Base-by-base conservation (phyloP, 2,888 invertebrate species). In the Drosophila mayaguana region DNA sequence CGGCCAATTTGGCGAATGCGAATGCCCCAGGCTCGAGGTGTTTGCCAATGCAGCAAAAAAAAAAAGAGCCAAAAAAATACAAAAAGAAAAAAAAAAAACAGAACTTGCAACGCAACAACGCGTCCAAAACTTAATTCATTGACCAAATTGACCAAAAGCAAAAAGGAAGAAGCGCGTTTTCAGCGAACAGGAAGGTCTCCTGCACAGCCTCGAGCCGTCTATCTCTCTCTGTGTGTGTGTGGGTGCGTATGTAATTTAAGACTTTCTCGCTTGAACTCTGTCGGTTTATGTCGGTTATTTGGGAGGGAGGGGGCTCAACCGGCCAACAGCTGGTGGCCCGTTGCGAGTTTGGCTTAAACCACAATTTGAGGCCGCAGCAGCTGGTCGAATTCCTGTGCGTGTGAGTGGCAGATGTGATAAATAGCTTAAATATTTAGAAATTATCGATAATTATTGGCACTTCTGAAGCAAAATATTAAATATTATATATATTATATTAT, bases 241-340 rank as follows among this genome's bases (percentile, higher is more conserved):
- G 83, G 86, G 86, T 85, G 84, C 75, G 76, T 83, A 63, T 85
- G 84, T 88, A 88, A 84, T 83, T 85, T 83, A 86, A 86, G 84
- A 88, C 88, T 83, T 88, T 84, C 88, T 88, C 88, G 74, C 76
- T 72, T 81, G 55, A 59, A 64, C 72, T 63, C 61, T 57, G 63
- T 46, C 65, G 45, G 54, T 62, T 77, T 63, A 64, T 65, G 71
- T 69, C 66, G 81, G 50, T 70, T 72, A 18, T 80, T 51, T 36
- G 9, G 20, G 36, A 28, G 28, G 28, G 2, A 8, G 28, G 28
- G 1, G 28, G 28, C 69, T 72, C 60, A 72, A 51, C 59, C 55
- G 75, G 70, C 71, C 88, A 84, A 71, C 83, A 88, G 88, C 80
- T 80, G 80, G 71, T 75, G 78, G 72, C 42, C 59, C 48, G 64